phyloP scores from a whole-genome alignment of 2,797 vertebrate species.

The Tolypeutes matacus region DNA sequence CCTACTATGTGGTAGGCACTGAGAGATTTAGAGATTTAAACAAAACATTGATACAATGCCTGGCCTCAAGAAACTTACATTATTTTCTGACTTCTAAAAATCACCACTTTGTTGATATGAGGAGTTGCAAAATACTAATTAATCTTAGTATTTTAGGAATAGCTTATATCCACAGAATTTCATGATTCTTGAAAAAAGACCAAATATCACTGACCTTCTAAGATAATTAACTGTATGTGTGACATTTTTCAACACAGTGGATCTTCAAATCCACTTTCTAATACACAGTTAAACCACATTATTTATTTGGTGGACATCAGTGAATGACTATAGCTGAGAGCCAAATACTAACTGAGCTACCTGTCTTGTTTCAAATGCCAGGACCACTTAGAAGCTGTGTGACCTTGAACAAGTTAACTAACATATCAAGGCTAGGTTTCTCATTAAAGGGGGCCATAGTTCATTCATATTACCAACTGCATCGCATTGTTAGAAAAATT shows the following conservation, averaged over 20 bases:
- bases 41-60: not conserved
- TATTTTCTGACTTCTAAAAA: slow-evolving; percentile 42
- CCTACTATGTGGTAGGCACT: not conserved
- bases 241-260: not conserved
- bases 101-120: not conserved
- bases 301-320: not conserved
- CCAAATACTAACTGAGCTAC: not conserved
- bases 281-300: not conserved
- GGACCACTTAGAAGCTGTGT: not conserved
- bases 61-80: not conserved
- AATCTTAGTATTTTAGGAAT: slow-evolving; percentile 5
- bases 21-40: slow-evolving; percentile 13
- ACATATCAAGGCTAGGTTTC: not conserved
- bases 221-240: not conserved
- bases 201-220: not conserved
- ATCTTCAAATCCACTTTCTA: slow-evolving; percentile 17
- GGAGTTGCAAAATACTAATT: not conserved
- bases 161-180: slow-evolving; percentile 9
- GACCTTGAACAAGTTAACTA: not conserved
- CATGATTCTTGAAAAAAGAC: not conserved
- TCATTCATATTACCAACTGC: not conserved
- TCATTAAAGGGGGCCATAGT: not conserved
- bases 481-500: slow-evolving; percentile 11
- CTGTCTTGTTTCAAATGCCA: slow-evolving; percentile 5
- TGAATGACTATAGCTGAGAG: not conserved